These are phyloP conservation scores for Sitodiplosis mosellana DNA, from an alignment of 1,140 invertebrate species.

Conservation along the genomic window DNA sequence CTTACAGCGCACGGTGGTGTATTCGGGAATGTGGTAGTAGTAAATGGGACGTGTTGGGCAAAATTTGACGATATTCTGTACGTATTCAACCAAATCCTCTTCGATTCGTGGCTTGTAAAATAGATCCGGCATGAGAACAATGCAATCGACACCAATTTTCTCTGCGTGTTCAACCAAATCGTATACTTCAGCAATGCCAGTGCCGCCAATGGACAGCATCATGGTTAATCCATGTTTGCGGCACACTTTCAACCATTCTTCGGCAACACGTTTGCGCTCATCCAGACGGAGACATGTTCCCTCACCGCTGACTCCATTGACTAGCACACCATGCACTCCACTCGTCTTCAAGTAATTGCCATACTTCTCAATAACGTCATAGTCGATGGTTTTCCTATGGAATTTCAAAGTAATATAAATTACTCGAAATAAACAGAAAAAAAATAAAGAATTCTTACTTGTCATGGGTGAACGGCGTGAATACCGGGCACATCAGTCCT, in stretches of 20 bases:
- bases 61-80: constrained; percentile 40
- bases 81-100: constrained; percentile 47
- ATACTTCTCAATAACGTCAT: constrained; percentile 1
- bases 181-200: constrained; percentile 46
- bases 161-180: constrained; percentile 53
- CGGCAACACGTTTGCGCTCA: constrained; percentile 48
- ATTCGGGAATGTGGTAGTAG: constrained; percentile 63
- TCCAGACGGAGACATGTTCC: constrained; percentile 44
- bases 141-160: constrained; percentile 40
- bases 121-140: constrained; percentile 58
- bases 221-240: constrained; percentile 37
- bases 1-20: constrained; percentile 50
- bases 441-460: background rate
- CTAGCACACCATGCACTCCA: constrained; percentile 25
- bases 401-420: background rate
- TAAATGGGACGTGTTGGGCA: constrained; percentile 63
- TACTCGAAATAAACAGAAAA: background rate
- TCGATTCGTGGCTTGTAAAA: constrained; percentile 50
- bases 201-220: constrained; percentile 62
- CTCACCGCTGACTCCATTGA: constrained; percentile 64
- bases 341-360: background rate
- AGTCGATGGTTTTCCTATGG: background rate
- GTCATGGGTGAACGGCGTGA: background rate
- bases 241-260: constrained; percentile 42
- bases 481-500: background rate